These are phyloP conservation scores for Oeneis ivallda DNA, from an alignment of 2,888 invertebrate genomes.

Conservation along the genomic window DNA sequence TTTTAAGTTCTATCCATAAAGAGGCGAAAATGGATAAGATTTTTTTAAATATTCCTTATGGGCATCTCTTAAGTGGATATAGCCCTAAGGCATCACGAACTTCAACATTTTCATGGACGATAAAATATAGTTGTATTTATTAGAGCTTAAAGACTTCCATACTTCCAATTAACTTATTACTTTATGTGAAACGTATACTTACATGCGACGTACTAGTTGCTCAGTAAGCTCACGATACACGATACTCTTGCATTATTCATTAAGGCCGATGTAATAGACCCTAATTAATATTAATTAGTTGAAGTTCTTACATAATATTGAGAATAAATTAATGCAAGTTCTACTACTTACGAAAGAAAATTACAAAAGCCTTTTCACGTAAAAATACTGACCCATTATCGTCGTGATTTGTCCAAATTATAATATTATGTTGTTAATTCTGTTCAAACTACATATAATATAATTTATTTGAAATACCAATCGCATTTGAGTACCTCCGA, in stretches of 20 bases:
- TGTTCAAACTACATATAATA: background rate
- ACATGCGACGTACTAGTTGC: conserved; percentile 28
- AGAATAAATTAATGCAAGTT: background rate
- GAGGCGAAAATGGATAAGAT: too few relatives aligned
- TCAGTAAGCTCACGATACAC: conserved; percentile 28
- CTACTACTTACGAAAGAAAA: background rate
- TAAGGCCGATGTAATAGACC: conserved; percentile 12
- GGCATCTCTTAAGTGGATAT: too few relatives aligned
- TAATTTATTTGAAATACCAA: conserved; percentile 24
- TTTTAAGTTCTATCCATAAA: too few relatives aligned
- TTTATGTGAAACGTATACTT: conserved; percentile 7
- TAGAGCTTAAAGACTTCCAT: conserved; percentile 18
- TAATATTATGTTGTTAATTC: too few relatives aligned
- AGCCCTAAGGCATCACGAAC: background rate
- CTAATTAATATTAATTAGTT: conserved; percentile 22
- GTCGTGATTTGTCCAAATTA: background rate
- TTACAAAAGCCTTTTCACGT: background rate
- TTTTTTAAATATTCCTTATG: too few relatives aligned
- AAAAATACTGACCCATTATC: background rate
- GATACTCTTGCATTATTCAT: conserved; percentile 34
- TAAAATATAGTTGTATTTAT: background rate
- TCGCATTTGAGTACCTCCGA: background rate
- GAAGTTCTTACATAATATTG: conserved; percentile 19
- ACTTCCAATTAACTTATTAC: conserved; percentile 6
- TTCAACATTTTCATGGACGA: conserved; percentile 5